phyloP scores from a whole-genome alignment of 2,113 vertebrate genomes.

The Salminus brasiliensis region DNA sequence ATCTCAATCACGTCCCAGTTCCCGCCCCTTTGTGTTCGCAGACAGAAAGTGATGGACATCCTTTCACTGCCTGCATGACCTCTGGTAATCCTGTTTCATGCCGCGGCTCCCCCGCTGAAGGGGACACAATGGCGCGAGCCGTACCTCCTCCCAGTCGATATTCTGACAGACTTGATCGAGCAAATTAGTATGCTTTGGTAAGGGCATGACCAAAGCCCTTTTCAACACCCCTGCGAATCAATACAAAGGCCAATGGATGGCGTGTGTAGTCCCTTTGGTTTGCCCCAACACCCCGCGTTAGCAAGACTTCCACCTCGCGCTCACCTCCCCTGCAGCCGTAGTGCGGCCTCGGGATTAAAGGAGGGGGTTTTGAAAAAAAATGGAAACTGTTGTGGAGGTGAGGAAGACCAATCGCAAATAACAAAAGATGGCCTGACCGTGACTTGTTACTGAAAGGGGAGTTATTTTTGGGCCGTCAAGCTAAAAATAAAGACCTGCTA shows the following conservation, averaged over 20 bases:
- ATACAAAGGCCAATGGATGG: constrained; percentile 92
- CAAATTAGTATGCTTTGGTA: constrained; percentile 98
- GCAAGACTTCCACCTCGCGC: constrained; percentile 66
- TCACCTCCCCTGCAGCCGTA: constrained; percentile 25
- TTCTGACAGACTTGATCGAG: constrained; percentile 98
- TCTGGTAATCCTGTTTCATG: constrained; percentile 99
- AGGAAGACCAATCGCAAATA: constrained; percentile 40
- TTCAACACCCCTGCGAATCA: constrained; percentile 94
- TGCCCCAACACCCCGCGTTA: constrained; percentile 20
- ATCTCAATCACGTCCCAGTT: constrained; percentile 90
- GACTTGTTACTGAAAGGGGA: constrained; percentile 44
- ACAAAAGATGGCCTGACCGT: constrained; percentile 34
- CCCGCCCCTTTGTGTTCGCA: constrained; percentile 89
- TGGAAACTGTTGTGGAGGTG: constrained; percentile 43
- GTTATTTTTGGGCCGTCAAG: constrained; percentile 25
- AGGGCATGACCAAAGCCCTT: constrained; percentile 97
- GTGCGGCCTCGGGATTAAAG: constrained; percentile 22
- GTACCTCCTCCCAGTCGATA: constrained; percentile 96
- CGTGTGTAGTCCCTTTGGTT: constrained; percentile 75
- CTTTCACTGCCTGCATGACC: constrained; percentile 96
- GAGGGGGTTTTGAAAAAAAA: constrained; percentile 29
- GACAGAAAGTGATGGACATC: constrained; percentile 93
- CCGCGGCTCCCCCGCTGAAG: constrained; percentile 92
- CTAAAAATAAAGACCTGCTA: constrained; percentile 7
- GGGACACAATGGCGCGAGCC: constrained; percentile 92